Evolutionary conservation across 1,140 invertebrate species (phyloP), one percentile per base, ranked within the genome.

Genomic region (Drosophila parvula): DNA sequence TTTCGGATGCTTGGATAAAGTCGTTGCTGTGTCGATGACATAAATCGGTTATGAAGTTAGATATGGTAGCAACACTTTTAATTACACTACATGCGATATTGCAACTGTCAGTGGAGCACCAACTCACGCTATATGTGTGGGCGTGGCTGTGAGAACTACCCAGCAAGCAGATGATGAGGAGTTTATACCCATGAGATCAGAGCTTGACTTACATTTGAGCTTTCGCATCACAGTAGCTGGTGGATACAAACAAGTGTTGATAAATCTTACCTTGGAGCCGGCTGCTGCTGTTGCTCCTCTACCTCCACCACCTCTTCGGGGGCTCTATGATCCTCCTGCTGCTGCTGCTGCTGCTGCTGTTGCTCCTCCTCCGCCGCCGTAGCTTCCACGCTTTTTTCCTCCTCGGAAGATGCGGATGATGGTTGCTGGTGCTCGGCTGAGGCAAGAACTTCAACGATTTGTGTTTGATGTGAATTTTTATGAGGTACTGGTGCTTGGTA

Each of bases 391-490:
- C 45, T 58, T 27, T 53, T 57, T 7, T 67, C 38, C 45, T 80
- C 78, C 57, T 47, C 67, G 40, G 76, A 48, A 51, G 78, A 67
- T 45, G 62, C 11, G 45, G 64, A 50, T 18, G 60, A 28, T 14
- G 47, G 45, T 7, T 16, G 47, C 9, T 32, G 48, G 28, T 81
- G 73, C 27, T 84, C 70, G 36, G 48, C 56, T 14, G 78, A 65
- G 53, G 69, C 60, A 48, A 32, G 55, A 44, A 16, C 75, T 34
- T 55, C 71, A 74, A 83, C 84, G 65, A 88, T 84, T 80, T 85
- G 78, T 62, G 84, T 76, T 74, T 90, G 84, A 80, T 90, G 82
- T 22, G 71, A 58, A 84, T 81, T 90, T 89, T 89, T 89, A 86
- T 86, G 78, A 41, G 70, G 63, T 56, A 61, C 28, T 55, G 34